Conservation (phyloP, 2,113 vertebrate genomes). For the Cyprinodon tularosa region DNA sequence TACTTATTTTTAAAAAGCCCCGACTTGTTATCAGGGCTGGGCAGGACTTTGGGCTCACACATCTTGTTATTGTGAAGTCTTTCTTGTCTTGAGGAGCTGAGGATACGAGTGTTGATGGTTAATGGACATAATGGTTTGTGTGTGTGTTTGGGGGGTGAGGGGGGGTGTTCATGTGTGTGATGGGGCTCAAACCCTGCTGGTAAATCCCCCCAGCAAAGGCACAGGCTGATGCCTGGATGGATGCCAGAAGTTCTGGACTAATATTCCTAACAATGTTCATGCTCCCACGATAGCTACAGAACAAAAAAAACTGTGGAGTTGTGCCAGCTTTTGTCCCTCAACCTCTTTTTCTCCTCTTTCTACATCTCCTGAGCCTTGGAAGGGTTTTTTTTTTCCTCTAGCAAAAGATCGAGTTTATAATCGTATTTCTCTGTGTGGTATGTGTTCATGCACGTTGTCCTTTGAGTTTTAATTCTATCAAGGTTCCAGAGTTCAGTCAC, state of each 20-base stretch:
- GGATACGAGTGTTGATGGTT: conserved; percentile 51
- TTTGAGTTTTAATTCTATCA: neutral
- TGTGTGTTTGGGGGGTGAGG: neutral
- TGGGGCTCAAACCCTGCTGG: conserved; percentile 63
- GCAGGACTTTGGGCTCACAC: conserved; percentile 78
- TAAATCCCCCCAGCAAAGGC: conserved; percentile 43
- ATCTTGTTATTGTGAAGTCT: conserved; percentile 77
- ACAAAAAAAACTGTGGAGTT: conserved; percentile 65
- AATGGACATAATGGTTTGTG: conserved; percentile 51
- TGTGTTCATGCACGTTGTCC: conserved; percentile 13
- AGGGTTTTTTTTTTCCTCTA: conserved; percentile 34
- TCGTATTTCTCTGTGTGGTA: conserved; percentile 15
- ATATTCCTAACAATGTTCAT: conserved; percentile 75
- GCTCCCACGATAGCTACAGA: conserved; percentile 60
- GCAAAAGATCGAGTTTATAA: conserved; percentile 25
- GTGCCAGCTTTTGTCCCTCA: conserved; percentile 64
- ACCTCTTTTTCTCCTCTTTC: conserved; percentile 52
- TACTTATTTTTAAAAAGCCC: conserved; percentile 87
- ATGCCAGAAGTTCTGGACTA: conserved; percentile 75
- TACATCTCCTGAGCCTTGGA: conserved; percentile 48
- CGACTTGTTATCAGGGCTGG: conserved; percentile 86
- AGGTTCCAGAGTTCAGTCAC: neutral
- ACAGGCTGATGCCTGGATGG: conserved; percentile 66
- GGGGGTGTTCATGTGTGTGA: conserved; percentile 37
- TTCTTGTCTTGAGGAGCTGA: conserved; percentile 65